Conservation (phyloP, 2,888 invertebrate species). For the Chironomus tentans region DNA sequence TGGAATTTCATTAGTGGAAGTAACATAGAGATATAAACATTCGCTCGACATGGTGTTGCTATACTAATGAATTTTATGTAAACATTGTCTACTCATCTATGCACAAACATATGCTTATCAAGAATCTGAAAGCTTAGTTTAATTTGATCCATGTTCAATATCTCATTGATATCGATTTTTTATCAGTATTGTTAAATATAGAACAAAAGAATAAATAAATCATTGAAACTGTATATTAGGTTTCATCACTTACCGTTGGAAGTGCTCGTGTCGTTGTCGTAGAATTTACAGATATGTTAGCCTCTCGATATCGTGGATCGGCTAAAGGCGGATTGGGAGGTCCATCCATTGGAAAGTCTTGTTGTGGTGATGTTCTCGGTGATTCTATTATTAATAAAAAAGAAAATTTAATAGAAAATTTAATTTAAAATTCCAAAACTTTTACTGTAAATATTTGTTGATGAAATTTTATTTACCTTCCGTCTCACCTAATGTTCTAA, state of each 20-base stretch:
- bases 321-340: conserved; percentile 43
- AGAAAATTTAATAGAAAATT: not conserved
- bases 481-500: conserved; percentile 73
- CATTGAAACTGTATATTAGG: not conserved
- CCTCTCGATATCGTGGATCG: conserved; percentile 37
- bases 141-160: no score
- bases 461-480: not conserved
- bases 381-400: conserved; percentile 61
- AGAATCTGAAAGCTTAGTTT: no score
- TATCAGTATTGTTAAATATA: no score
- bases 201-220: not conserved
- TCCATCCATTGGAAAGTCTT: conserved; percentile 49
- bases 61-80: no score
- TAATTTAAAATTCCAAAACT: not conserved
- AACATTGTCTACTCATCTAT: no score
- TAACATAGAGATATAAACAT: not conserved
- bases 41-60: no score
- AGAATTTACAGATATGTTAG: conserved; percentile 32
- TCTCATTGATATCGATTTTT: no score
- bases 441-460: not conserved
- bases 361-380: conserved; percentile 67
- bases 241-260: conserved; percentile 36
- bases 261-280: conserved; percentile 36
- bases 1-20: not conserved
- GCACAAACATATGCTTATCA: no score